Evolutionary conservation across 2,888 invertebrate species (phyloP).

Genomic region (Cloeon dipterum): DNA sequence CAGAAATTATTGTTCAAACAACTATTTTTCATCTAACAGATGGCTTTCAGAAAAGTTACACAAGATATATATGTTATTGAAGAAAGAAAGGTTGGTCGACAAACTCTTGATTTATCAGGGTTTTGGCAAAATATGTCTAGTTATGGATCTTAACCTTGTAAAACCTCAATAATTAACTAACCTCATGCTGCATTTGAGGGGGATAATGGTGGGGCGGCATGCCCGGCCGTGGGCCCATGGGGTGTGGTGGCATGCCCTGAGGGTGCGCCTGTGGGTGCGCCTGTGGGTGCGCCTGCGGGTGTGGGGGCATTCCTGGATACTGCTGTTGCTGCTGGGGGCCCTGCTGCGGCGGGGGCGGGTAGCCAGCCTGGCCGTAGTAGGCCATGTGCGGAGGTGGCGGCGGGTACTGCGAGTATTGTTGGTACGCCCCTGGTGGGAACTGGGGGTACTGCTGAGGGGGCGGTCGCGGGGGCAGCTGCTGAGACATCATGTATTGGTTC

Average conservation of each 20-base stretch:
- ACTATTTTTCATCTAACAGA: too few relatives aligned
- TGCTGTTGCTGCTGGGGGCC: slow-evolving; percentile 3
- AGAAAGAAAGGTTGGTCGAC: too few relatives aligned
- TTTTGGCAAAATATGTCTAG: too few relatives aligned
- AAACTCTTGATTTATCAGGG: too few relatives aligned
- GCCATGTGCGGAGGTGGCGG: neutral
- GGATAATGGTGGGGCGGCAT: slow-evolving; percentile 1
- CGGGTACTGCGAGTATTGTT: neutral
- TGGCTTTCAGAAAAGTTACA: too few relatives aligned
- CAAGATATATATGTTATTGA: too few relatives aligned
- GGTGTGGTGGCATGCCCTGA: slow-evolving; percentile 9
- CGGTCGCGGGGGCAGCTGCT: slow-evolving; percentile 8
- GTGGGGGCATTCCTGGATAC: slow-evolving; percentile 8
- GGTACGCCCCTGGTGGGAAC: slow-evolving; percentile 9
- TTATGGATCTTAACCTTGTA: too few relatives aligned
- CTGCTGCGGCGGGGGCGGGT: slow-evolving; percentile 9
- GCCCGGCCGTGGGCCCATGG: slow-evolving; percentile 10
- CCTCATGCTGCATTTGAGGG: neutral
- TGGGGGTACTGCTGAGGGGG: slow-evolving; percentile 14
- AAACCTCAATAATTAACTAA: too few relatives aligned
- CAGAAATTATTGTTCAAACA: too few relatives aligned
- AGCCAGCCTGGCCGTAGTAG: slow-evolving; percentile 14
- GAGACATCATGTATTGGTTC: slow-evolving; percentile 11
- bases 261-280: slow-evolving; percentile 8
- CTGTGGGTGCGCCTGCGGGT: slow-evolving; percentile 8